Evolutionary conservation across 2,113 vertebrate genomes (phyloP), one percentile per base, ranked within the genome.

Genomic region (Cephalopholis sonnerati): DNA sequence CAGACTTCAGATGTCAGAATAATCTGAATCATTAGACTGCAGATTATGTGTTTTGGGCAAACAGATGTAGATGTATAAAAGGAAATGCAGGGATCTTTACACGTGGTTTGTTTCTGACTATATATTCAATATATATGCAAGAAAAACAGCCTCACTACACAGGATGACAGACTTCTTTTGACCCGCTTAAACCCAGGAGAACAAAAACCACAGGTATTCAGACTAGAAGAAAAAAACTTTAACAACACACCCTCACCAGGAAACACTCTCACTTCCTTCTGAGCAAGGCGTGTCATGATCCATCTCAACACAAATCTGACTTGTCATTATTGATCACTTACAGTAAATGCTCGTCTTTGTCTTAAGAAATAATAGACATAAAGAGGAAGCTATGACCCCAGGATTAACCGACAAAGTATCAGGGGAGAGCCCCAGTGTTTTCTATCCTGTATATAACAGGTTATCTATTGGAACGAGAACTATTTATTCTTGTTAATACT

Each of bases 211-310:
- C 1, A 39, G 18, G 24, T 29, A 63, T 69, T 77, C 39, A 5
- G 73, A 24, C 6, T 3, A 13, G 5, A 51, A 29, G n/a, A 32
- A 79, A 36, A 3, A 50, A 2, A 55, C 48, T 57, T 32, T 25
- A 8, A 73, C n/a, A 48, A 20, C 27, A 51, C 39, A 22, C 39
- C 32, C 25, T 36, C 4, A 48, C 1, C 6, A 69, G 9, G 57
- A 77, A 64, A 6, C 66, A 41, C 32, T 29, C 46, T 53, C 4
- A 72, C 72, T 74, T 85, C 74, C 76, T 83, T 66, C 51, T 44
- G 5, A 61, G 51, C 46, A 55, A 55, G 4, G 54, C 17, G 29
- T 15, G 29, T 24, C 32, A 20, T n/a, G 68, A 44, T 39, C 10
- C 0, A 11, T 13, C 2, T 71, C 59, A 66, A 16, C 46, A 64